Evolutionary conservation across 2,113 vertebrate species (phyloP).

Genomic region (Mola mola): DNA sequence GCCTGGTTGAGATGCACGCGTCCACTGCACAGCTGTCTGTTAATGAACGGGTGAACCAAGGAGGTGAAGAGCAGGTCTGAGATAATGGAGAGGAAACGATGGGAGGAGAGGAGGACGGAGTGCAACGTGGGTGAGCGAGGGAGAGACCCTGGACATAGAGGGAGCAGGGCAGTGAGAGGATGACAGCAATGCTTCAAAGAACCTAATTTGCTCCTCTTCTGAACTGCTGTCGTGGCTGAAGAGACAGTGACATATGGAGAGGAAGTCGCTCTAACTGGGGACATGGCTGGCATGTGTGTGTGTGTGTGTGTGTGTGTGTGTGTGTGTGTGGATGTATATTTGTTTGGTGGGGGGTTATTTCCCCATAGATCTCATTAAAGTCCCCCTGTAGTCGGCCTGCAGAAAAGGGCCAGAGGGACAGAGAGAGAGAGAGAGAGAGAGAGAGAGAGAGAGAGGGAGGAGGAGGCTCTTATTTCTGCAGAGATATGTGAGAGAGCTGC

Average conservation of each 20-base stretch:
- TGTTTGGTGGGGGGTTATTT: conserved; percentile 54
- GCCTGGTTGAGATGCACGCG: conserved; percentile 4
- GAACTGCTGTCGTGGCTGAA: conserved; percentile 9
- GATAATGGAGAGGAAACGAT: conserved; percentile 8
- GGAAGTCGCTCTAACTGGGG: conserved; percentile 32
- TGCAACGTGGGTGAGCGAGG: conserved; percentile 3
- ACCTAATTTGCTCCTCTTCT: conserved; percentile 10
- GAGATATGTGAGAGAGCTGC: conserved; percentile 37
- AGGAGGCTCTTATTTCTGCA: conserved; percentile 2
- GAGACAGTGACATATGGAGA: conserved; percentile 7
- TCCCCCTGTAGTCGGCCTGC: conserved; percentile 61
- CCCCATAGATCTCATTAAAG: conserved; percentile 79
- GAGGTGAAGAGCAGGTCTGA: conserved; percentile 23
- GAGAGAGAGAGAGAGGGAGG: too few relatives aligned
- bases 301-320: conserved; percentile 4
- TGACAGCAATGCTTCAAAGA: conserved; percentile 29
- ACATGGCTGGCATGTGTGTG: conserved; percentile 9
- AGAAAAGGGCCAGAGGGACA: conserved; percentile 53
- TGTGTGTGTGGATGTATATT: conserved; percentile 4
- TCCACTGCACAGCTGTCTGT: conserved; percentile 7
- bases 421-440: neutral
- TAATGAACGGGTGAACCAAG: conserved; percentile 24
- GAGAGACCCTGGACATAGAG: conserved; percentile 4
- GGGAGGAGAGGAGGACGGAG: conserved; percentile 10
- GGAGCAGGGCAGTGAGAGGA: neutral